Evolutionary conservation across 92 coral and sea anemone genomes (phyloP).

Genomic region (Parazoanthus darwini): DNA sequence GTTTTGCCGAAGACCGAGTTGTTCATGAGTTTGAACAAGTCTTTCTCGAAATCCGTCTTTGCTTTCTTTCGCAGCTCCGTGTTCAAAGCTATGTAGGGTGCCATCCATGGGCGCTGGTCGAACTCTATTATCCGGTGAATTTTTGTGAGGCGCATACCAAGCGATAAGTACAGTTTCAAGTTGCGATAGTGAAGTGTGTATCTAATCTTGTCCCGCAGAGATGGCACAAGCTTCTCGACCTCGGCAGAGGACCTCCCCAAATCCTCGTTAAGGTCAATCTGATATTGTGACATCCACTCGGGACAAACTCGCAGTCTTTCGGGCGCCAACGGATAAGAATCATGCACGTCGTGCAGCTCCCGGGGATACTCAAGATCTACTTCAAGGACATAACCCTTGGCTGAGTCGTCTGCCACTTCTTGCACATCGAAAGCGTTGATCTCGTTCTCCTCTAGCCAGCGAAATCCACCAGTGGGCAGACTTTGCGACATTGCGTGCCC

Average conservation of each 20-base stretch:
- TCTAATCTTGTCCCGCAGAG: conserved; percentile 13
- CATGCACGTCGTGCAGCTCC: neutral
- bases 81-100: conserved; percentile 29
- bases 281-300: conserved; percentile 23
- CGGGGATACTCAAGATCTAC: conserved; percentile 9
- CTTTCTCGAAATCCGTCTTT: conserved; percentile 14
- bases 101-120: conserved; percentile 40
- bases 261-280: neutral
- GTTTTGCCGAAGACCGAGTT: conserved; percentile 45
- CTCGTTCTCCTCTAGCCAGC: conserved; percentile 10
- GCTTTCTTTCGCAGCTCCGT: conserved; percentile 27
- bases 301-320: conserved; percentile 2
- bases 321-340: neutral
- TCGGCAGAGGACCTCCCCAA: conserved; percentile 12
- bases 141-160: conserved; percentile 27
- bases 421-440: neutral
- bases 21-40: conserved; percentile 21
- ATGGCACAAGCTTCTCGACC: conserved; percentile 9
- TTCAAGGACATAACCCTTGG: conserved; percentile 22
- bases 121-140: conserved; percentile 39
- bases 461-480: neutral
- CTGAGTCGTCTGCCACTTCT: neutral
- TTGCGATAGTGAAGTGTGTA: conserved; percentile 39
- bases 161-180: conserved; percentile 11
- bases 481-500: neutral